Percentiles rank a stretch among this genome's conserved stretches.
These are phyloP conservation scores for Chironomus riparius DNA, from an alignment of 2,888 invertebrate genomes.

Conservation along the genomic window DNA sequence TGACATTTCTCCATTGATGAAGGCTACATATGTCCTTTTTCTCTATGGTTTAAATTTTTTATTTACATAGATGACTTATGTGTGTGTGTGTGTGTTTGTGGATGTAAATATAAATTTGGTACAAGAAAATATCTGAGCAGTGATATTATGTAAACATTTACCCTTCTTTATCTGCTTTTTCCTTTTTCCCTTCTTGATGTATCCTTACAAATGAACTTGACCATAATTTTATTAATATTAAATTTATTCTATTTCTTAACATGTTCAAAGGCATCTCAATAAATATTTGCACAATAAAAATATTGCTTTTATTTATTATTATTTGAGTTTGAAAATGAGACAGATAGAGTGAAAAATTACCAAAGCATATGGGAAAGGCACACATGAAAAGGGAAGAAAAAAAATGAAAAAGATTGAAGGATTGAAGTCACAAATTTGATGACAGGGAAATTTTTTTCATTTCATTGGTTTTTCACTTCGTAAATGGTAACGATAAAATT, in stretches of 20 bases:
- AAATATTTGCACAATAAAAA: no score
- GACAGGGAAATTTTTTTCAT: neutral
- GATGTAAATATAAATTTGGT: neutral
- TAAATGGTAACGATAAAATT: neutral
- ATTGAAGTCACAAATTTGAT: neutral
- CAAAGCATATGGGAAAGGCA: no score
- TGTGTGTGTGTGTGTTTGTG: no score
- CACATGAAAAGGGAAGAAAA: no score
- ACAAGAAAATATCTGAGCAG: neutral
- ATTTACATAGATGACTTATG: no score
- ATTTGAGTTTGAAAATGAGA: no score
- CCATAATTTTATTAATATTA: constrained; percentile 4
- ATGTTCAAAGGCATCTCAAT: neutral
- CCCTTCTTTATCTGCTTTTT: neutral
- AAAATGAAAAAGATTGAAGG: no score
- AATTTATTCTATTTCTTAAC: neutral
- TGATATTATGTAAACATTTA: neutral
- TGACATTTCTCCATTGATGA: no score
- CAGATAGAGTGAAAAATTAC: no score
- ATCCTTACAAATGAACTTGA: neutral
- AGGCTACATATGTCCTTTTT: no score
- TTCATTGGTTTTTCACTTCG: neutral
- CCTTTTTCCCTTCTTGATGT: neutral
- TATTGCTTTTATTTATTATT: no score
- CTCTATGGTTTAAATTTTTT: no score